Evolutionary conservation across 2,113 vertebrate species (phyloP), one percentile per base, ranked within the genome.

Genomic region (Galemys pyrenaicus): DNA sequence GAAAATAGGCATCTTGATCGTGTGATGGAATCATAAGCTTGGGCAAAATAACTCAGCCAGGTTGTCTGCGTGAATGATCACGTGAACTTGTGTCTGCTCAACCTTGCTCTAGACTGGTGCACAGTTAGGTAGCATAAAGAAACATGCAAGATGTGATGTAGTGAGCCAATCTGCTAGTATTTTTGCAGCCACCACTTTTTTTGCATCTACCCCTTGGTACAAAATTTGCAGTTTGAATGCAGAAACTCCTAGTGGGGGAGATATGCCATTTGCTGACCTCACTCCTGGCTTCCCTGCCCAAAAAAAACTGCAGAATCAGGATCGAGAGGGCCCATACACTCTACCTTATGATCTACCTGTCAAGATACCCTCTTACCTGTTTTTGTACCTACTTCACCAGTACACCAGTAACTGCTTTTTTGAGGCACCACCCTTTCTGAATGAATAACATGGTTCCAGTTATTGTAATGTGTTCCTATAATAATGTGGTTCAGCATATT

Each of bases 151-250:
- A 30, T 17, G 35, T 10, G 9, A 4, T 26, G 16, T 5, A 11
- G 1, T 30, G 44, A 0, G 2, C 22, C 46, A 17, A 1, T 32
- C 17, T 1, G 11, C 2, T 16, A 13, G 51, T 9, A 0, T 10
- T 30, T 1, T 8, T 16, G 13, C 24, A 60, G n/a, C 0, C 37
- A 87, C 30, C 0, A 11, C 20, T 26, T n/a, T 10, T 20, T 68
- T 46, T 30, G 22, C 32, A 8, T 83, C 28, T 7, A 12, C 9
- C 2, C 17, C 11, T 8, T 35, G 74, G 51, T 71, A 41, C 5
- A 54, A 58, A 6, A 70, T 17, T n/a, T 65, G 41, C 44, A 70
- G 30, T 67, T 46, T 16, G 51, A 80, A 9, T 49, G 67, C 49
- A 15, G 3, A 65, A 39, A n/a, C 56, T 68, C 24, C 24, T 9